Conservation (phyloP, 2,113 vertebrate genomes). For the Lophura nycthemera region DNA sequence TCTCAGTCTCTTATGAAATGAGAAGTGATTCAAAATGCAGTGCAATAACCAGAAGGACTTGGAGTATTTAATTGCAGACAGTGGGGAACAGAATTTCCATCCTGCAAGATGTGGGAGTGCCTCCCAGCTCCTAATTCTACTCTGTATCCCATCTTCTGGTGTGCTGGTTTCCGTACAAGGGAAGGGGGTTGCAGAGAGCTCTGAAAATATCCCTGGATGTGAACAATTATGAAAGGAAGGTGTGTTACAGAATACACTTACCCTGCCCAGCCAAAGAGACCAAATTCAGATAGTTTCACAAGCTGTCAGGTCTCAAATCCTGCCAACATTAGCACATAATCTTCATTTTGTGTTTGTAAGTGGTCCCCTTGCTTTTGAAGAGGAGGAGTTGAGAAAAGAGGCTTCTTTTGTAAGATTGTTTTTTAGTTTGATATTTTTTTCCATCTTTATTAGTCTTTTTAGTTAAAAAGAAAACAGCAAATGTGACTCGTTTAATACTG, state of each 20-base stretch:
- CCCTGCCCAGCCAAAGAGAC: not conserved
- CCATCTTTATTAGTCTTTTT: not conserved
- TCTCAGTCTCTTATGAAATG: not conserved
- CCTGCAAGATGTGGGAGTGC: not conserved
- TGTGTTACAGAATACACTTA: rapidly evolving
- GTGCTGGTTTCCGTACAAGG: not conserved
- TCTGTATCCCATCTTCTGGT: rapidly evolving
- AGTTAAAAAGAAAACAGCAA: not conserved
- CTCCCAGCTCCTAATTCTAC: rapidly evolving
- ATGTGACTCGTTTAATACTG: not conserved
- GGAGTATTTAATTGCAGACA: not conserved
- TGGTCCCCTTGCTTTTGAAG: not conserved
- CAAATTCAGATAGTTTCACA: not conserved
- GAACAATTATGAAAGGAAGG: not conserved
- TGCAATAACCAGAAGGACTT: not conserved
- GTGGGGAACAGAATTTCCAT: not conserved
- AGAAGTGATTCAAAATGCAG: not conserved
- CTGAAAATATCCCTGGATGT: not conserved
- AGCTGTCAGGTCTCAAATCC: not conserved
- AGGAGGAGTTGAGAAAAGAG: not conserved
- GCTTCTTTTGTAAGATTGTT: not conserved
- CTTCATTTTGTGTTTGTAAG: not conserved
- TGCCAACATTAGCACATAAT: not conserved
- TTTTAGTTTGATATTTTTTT: not conserved
- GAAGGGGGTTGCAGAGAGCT: not conserved